phyloP scores from a whole-genome alignment of 2,888 invertebrate genomes.

The Caenorhabditis virilis region DNA sequence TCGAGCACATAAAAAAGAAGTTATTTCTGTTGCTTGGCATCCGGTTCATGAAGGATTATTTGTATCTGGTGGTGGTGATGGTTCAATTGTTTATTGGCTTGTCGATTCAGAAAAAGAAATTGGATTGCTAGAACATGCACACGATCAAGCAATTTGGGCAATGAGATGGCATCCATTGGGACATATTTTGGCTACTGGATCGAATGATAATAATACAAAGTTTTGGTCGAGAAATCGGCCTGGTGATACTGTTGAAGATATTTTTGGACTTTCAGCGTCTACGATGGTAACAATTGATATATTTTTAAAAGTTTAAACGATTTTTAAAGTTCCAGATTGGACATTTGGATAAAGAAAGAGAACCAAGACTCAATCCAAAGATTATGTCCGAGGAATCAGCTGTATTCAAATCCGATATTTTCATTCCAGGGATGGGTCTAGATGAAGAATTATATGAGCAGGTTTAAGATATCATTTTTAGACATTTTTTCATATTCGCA shows the following conservation, averaged over 20 bases:
- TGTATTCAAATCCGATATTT: slow-evolving; percentile 4
- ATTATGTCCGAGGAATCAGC: slow-evolving; percentile 21
- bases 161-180: slow-evolving; percentile 99
- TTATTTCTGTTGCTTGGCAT: slow-evolving; percentile 85
- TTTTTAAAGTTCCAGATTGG: slow-evolving; percentile 39
- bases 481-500: slow-evolving; percentile 24
- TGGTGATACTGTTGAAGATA: slow-evolving; percentile 94
- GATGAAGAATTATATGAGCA: slow-evolving; percentile 83
- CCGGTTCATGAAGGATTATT: slow-evolving; percentile 95
- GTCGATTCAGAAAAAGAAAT: slow-evolving; percentile 83
- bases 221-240: slow-evolving; percentile 99
- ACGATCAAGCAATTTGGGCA: slow-evolving; percentile 90
- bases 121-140: slow-evolving; percentile 95
- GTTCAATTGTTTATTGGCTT: slow-evolving; percentile 97
- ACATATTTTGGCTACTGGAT: slow-evolving; percentile 93
- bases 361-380: slow-evolving; percentile 31
- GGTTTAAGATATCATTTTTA: not conserved
- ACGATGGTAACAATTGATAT: slow-evolving; percentile 21
- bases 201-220: slow-evolving; percentile 97
- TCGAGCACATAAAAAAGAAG: slow-evolving; percentile 98
- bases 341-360: slow-evolving; percentile 53
- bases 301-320: not conserved
- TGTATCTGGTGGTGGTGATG: slow-evolving; percentile 97
- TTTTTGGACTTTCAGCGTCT: slow-evolving; percentile 77
- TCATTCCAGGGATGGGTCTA: slow-evolving; percentile 90